Percentiles rank a stretch among this genome's conserved stretches.
Conservation (phyloP, 2,797 vertebrate species). For the Lacerta viridis region DNA sequence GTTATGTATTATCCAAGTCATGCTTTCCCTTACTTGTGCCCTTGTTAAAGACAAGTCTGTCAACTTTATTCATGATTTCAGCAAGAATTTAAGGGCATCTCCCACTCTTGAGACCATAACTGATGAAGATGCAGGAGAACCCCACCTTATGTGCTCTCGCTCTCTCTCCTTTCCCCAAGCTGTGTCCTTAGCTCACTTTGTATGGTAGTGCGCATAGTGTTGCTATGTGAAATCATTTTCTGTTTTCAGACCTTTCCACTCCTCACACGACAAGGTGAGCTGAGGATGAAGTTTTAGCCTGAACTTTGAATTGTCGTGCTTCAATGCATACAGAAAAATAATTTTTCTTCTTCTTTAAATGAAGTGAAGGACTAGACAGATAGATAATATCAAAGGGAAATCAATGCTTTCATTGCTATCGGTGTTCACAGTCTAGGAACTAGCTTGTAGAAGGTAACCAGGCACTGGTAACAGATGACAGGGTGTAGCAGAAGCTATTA, state of each 20-base stretch:
- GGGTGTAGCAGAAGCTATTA: no score
- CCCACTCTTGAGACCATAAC: background rate
- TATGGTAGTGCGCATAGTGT: background rate
- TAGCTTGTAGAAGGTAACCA: background rate
- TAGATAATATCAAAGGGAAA: background rate
- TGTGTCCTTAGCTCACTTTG: conserved; percentile 22
- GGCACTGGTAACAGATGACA: background rate
- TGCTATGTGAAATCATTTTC: conserved; percentile 37
- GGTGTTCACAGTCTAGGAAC: background rate
- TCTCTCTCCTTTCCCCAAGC: background rate
- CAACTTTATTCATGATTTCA: conserved; percentile 35
- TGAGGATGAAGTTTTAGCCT: conserved; percentile 33
- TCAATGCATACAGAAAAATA: conserved; percentile 10
- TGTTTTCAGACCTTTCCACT: conserved; percentile 47
- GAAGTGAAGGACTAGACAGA: background rate
- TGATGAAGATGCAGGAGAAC: background rate
- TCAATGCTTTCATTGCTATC: background rate
- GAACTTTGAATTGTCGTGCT: conserved; percentile 49
- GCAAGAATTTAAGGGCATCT: conserved; percentile 22
- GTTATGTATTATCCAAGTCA: conserved; percentile 11
- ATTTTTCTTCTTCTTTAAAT: background rate
- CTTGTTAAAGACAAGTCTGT: conserved; percentile 11
- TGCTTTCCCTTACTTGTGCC: conserved; percentile 8
- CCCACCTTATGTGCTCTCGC: background rate
- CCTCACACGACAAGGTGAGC: background rate